phyloP scores from a whole-genome alignment of 2,888 invertebrate species.

The Thalpophila matura region DNA sequence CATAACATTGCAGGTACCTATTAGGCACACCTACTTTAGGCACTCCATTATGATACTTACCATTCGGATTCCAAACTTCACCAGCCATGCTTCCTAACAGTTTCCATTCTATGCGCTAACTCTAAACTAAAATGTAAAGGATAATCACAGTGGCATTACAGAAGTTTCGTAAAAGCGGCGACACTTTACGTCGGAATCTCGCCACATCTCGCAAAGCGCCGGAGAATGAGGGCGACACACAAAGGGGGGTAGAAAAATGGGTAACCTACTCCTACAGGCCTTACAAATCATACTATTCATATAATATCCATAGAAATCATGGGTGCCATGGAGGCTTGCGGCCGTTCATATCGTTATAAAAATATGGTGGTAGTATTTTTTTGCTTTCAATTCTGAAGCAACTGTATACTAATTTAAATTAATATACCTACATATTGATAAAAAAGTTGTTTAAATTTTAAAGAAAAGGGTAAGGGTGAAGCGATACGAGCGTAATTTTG shows the following conservation, averaged over 20 bases:
- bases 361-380: not conserved
- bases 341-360: constrained; percentile 10
- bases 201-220: constrained; percentile 65
- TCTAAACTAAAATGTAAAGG: constrained; percentile 41
- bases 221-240: constrained; percentile 67
- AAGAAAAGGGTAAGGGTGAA: too few relatives aligned
- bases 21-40: too few relatives aligned
- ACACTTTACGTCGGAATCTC: constrained; percentile 62
- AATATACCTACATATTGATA: too few relatives aligned
- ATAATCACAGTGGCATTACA: constrained; percentile 58
- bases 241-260: constrained; percentile 68
- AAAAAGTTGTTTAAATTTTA: too few relatives aligned
- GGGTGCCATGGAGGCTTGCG: constrained; percentile 33
- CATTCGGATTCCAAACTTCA: not conserved
- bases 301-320: constrained; percentile 56
- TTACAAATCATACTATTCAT: constrained; percentile 57
- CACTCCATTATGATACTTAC: too few relatives aligned
- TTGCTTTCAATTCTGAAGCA: not conserved
- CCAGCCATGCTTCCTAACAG: not conserved
- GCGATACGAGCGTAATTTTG: too few relatives aligned
- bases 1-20: too few relatives aligned
- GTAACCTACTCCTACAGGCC: constrained; percentile 64
- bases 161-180: constrained; percentile 56
- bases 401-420: not conserved
- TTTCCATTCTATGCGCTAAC: constrained; percentile 13